These are phyloP conservation scores for Castor canadensis DNA, from an alignment of 2,113 vertebrate genomes.

Conservation along the genomic window DNA sequence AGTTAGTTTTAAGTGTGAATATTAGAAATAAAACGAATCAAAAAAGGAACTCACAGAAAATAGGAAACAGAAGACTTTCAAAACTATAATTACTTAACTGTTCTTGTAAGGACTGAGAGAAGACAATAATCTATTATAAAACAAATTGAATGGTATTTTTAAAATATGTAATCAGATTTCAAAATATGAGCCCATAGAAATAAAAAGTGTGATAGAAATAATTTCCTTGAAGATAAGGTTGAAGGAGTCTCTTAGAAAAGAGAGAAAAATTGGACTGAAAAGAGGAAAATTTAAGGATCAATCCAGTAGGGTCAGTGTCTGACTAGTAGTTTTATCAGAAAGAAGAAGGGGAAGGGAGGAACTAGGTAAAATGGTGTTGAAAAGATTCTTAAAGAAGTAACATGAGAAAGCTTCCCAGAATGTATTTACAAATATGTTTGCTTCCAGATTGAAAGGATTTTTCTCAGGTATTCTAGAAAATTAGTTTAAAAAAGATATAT, in stretches of 20 bases:
- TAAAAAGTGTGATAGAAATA: not conserved
- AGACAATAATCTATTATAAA: not conserved
- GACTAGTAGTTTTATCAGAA: constrained; percentile 29
- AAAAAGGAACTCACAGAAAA: not conserved
- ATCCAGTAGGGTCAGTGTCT: not conserved
- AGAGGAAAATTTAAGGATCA: not conserved
- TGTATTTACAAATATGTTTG: not conserved
- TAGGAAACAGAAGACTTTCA: not conserved
- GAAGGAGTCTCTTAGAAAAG: not conserved
- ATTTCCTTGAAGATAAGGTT: not conserved
- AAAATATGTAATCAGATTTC: not conserved
- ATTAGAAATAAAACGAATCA: not conserved
- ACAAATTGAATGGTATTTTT: not conserved
- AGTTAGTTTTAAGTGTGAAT: not conserved
- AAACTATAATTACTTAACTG: not conserved
- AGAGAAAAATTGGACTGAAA: not conserved
- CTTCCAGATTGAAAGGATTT: not conserved
- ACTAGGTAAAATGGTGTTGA: constrained; percentile 2
- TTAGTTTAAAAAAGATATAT: not conserved
- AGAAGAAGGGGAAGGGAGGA: too few species aligned
- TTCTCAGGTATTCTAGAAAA: not conserved
- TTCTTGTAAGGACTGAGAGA: not conserved
- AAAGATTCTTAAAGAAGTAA: not conserved
- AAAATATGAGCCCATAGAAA: not conserved
- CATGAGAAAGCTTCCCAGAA: not conserved